Base-by-base conservation (phyloP, 1,140 invertebrate genomes). In the Pentalonia nigronervosa region DNA sequence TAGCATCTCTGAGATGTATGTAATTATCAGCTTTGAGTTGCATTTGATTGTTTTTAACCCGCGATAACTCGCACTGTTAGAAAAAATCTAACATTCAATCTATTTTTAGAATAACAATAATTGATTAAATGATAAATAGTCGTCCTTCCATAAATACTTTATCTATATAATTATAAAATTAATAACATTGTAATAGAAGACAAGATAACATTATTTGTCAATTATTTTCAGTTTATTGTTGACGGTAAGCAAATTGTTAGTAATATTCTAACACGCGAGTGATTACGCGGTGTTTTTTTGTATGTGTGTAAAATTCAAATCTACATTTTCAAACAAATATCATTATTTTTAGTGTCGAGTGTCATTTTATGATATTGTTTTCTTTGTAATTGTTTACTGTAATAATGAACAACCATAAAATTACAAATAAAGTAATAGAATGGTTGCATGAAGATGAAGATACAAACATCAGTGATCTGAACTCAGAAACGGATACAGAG, bases 361-460 rank as follows among this genome's bases (percentile, higher is more conserved):
- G 36, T 83, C 36, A 83, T 41, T 83, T 83, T 41, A 83, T 83
- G 81, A 83, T 83, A 83, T 83, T 41, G 6, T 83, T 41, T 83
- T 83, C 81, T 83, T 41, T 83, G 81, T 83, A 83, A 41, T 83
- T 83, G 81, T 83, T 83, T 83, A 36, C 81, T 83, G 81, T 83
- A 83, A 83, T 83, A 83, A 83, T 83, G 81, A 83, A 83, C 81
- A 83, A 83, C 81, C 36, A 83, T 83, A 83, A 83, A 83, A 83
- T 36, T 83, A 83, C 36, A 83, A 83, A 83, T 83, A 83, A 83
- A 83, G 81, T 83, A 83, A 83, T 83, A 83, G 36, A 41, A 83
- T 83, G 81, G 81, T 83, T 83, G 20, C 81, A 83, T 41, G 36
- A 83, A 83, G 81, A 83, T 83, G 81, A 83, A 83, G 81, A 83